These are phyloP conservation scores for Argyra leucocephala DNA, from an alignment of 2,888 invertebrate species.

Conservation along the genomic window DNA sequence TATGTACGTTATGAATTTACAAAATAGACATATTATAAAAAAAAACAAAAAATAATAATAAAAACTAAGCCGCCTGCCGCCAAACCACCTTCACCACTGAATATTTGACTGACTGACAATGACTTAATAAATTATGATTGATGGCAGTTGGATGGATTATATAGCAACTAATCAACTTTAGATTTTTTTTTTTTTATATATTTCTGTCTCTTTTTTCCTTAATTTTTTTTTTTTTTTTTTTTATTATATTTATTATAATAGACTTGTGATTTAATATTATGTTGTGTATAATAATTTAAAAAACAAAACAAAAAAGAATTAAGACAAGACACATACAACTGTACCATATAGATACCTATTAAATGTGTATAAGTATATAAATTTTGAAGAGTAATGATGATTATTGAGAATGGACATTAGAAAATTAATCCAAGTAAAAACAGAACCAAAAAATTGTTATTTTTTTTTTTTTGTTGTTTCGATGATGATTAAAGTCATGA, in stretches of 20 bases:
- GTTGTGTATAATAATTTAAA: no score
- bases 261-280: no score
- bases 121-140: slow-evolving; percentile 12
- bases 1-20: not conserved
- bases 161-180: slow-evolving; percentile 9
- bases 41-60: no score
- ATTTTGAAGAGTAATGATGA: not conserved
- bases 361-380: not conserved
- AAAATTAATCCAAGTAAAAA: not conserved
- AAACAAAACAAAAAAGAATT: no score
- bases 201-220: not conserved
- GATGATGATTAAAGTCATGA: not conserved
- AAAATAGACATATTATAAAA: no score
- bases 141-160: slow-evolving; percentile 9
- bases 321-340: no score
- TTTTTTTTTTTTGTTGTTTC: no score
- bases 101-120: slow-evolving; percentile 4
- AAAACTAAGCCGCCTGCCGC: not conserved
- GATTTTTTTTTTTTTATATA: not conserved
- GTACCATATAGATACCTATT: no score
- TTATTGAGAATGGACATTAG: not conserved
- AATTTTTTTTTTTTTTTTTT: not conserved
- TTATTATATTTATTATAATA: not conserved
- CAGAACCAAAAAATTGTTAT: not conserved
- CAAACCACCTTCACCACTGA: not conserved